Percentiles rank a stretch among this genome's conserved stretches.
phyloP scores from a whole-genome alignment of 1,140 invertebrate genomes.

The Macrobrachium rosenbergii region DNA sequence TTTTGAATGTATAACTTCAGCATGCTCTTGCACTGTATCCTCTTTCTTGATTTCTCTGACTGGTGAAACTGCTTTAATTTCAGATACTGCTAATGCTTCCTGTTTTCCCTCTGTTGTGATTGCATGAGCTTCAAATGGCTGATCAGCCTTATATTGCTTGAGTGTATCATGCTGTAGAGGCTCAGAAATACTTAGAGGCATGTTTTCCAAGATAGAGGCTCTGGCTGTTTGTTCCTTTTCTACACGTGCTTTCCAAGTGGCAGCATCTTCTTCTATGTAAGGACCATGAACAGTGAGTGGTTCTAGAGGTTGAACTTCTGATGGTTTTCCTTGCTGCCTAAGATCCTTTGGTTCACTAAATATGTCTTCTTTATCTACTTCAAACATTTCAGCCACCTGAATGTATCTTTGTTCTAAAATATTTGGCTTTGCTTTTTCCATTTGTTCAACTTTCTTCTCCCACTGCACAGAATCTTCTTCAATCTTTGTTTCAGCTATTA shows the following conservation, averaged over 20 bases:
- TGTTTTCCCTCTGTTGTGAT: slow-evolving; percentile 38
- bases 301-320: slow-evolving; percentile 42
- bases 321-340: slow-evolving; percentile 44
- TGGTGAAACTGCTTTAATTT: slow-evolving; percentile 50
- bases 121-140: slow-evolving; percentile 43
- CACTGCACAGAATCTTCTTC: slow-evolving; percentile 48
- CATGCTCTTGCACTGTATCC: slow-evolving; percentile 36
- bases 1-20: slow-evolving; percentile 50
- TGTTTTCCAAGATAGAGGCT: slow-evolving; percentile 45
- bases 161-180: slow-evolving; percentile 49
- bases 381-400: slow-evolving; percentile 48
- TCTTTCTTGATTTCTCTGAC: slow-evolving; percentile 44
- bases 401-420: slow-evolving; percentile 40
- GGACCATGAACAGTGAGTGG: slow-evolving; percentile 45
- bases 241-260: slow-evolving; percentile 45
- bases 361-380: slow-evolving; percentile 46
- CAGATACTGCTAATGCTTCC: slow-evolving; percentile 47
- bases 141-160: slow-evolving; percentile 50
- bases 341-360: slow-evolving; percentile 34
- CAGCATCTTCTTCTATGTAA: slow-evolving; percentile 53
- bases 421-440: slow-evolving; percentile 53
- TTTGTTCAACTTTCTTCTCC: slow-evolving; percentile 43
- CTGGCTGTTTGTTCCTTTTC: slow-evolving; percentile 51
- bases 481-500: slow-evolving; percentile 47
- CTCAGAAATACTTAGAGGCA: slow-evolving; percentile 41